A percentile compares a stretch with the other conserved stretches of the same genome.
Conservation (phyloP, 2,113 vertebrate genomes). For the Xenus cinereus region DNA sequence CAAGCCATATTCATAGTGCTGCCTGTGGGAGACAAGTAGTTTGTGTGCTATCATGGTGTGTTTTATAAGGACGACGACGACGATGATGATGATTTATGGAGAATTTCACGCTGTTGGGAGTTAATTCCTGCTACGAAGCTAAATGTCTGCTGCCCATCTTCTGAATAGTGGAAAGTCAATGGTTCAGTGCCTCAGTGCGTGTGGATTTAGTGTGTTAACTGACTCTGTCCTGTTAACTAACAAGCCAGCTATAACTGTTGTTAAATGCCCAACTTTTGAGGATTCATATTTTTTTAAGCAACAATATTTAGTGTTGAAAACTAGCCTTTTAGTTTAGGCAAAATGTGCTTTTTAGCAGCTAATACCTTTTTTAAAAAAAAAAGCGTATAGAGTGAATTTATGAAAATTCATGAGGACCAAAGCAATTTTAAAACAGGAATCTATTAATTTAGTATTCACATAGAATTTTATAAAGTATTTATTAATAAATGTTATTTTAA, state of each 20-base stretch:
- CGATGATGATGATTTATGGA: slow-evolving; percentile 7
- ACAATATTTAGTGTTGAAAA: slow-evolving; percentile 66
- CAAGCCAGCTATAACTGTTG: slow-evolving; percentile 66
- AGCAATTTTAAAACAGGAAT: slow-evolving; percentile 83
- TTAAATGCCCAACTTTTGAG: slow-evolving; percentile 61
- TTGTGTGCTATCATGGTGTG: slow-evolving; percentile 20
- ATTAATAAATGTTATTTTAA: slow-evolving; percentile 86
- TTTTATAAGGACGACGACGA: slow-evolving; percentile 17
- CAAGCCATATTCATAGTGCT: slow-evolving; percentile 24
- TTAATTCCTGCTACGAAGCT: slow-evolving; percentile 29
- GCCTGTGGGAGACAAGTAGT: slow-evolving; percentile 47
- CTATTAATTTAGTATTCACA: slow-evolving; percentile 81
- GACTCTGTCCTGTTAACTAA: slow-evolving; percentile 68
- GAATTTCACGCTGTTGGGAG: slow-evolving; percentile 22
- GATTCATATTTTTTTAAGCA: slow-evolving; percentile 74
- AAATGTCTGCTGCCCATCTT: slow-evolving; percentile 28
- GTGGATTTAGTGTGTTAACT: slow-evolving; percentile 49
- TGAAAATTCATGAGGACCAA: slow-evolving; percentile 82
- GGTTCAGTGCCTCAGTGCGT: slow-evolving; percentile 53
- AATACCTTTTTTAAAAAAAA: slow-evolving; percentile 67
- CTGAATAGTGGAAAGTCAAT: slow-evolving; percentile 51
- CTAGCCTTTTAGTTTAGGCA: slow-evolving; percentile 72
- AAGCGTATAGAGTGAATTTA: slow-evolving; percentile 74
- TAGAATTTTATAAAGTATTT: slow-evolving; percentile 86
- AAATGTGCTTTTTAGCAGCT: slow-evolving; percentile 74